Evolutionary conservation across 2,113 vertebrate species (phyloP), one percentile per base, ranked within the genome.

Genomic region (Bujurquina vittata): DNA sequence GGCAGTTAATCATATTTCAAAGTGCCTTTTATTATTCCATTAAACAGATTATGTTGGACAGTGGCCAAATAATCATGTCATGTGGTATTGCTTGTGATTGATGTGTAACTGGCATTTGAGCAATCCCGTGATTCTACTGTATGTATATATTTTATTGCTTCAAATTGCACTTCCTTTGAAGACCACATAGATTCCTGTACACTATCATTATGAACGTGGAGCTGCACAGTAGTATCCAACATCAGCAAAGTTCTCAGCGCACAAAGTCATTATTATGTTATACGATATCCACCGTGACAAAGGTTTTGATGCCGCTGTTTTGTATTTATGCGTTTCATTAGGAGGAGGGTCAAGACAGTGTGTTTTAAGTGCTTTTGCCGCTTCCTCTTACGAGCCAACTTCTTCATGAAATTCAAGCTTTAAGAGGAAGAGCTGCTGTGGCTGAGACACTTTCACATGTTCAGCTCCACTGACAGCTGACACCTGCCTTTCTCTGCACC

Each of bases 301-400:
- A 22, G 26, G 18, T 31, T 67, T 29, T 78, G 4, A 7, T 67
- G 56, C 11, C 1, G n/a, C 22, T 73, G 17, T 33, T 59, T 26
- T 59, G 67, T 54, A n/a, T 72, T 72, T 79, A 49, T 83, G 1
- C 49, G n/a, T 18, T 26, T 40, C 10, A 18, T n/a, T 43, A 17
- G 5, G 1, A 18, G 0, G 15, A 58, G 46, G 3, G 61, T 65
- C 14, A 5, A 18, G 5, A 15, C 49, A 22, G 29, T 8, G 18
- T 62, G 15, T 72, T 26, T 46, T 17, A 23, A 31, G 65, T 55
- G 10, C 4, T 35, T 61, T 31, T 35, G 4, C 54, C n/a, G 72
- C 86, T 93, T 91, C 91, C 87, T 89, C 55, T 84, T 56, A 7
- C 49, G 43, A 63, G 62, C 76, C 37, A 46, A 72, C 4, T 37